Base-by-base conservation (phyloP, 2,797 vertebrate species). In the Crax fasciolata region DNA sequence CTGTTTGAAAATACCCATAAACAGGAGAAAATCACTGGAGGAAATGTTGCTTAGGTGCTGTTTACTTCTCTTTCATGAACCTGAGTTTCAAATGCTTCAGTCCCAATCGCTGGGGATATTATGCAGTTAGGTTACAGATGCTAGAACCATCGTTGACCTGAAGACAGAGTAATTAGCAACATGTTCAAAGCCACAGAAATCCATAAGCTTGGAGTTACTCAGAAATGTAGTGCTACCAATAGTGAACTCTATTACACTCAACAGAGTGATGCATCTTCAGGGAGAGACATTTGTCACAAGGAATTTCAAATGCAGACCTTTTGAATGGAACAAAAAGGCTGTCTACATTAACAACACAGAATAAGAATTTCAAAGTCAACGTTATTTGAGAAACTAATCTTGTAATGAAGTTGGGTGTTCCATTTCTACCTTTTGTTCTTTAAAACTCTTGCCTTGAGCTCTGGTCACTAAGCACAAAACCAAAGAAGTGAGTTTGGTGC, bases 11-110 rank as follows among this genome's bases (percentile, higher is more conserved):
- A 73, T 57, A 76, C 23, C 82, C 1, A 28, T 41, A 74, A 82
- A 67, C 57, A 62, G n/a, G 87, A 43, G n/a, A 90, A 84, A 91
- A 57, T 41, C 11, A 38, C 38, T 18, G 23, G 41, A 85, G 28
- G 32, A 87, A 85, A 72, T 39, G 11, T 46, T 72, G 24, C 27
- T 62, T 46, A 88, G 25, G 41, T 5, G 20, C 8, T 62, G 13
- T 88, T 88, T 72, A 79, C 35, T 95, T 76, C 70, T 80, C 75
- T 87, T 76, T 62, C 39, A 86, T 59, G 65, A 91, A 84, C 38
- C 80, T 77, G 46, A 85, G 23, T 63, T 72, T 90, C 81, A 94
- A 80, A 87, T 43, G 83, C 68, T 87, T 75, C 55, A 63, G 38
- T 43, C 16, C 43, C 62, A 87, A 81, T 6, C 86, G 51, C 46